Evolutionary conservation across 2,888 invertebrate species (phyloP).

Genomic region (Lasioglossum villosulum): DNA sequence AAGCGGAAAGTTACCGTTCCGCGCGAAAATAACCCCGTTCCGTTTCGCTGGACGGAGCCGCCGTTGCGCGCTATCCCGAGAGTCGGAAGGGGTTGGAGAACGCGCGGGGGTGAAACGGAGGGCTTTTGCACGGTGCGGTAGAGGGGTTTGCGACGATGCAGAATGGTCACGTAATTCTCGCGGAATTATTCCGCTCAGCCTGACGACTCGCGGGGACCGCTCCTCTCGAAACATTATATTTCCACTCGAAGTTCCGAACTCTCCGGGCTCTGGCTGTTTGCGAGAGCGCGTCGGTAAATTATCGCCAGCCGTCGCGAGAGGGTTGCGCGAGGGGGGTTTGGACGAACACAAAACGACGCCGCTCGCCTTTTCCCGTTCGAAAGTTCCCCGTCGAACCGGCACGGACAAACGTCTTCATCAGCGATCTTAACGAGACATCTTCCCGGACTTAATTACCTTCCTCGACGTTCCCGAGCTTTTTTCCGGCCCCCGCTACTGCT

Average conservation of each 20-base stretch:
- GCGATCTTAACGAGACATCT: slow-evolving; percentile 72
- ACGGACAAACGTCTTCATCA: slow-evolving; percentile 73
- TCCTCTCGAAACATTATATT: slow-evolving; percentile 59
- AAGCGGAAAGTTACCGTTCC: slow-evolving; percentile 41
- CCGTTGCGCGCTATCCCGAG: not conserved
- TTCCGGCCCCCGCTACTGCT: slow-evolving; percentile 13
- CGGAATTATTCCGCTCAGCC: slow-evolving; percentile 56
- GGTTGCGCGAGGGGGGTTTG: not conserved
- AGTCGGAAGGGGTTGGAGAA: not conserved
- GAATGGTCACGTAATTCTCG: slow-evolving; percentile 59
- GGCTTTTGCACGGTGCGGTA: too few species aligned
- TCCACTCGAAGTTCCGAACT: slow-evolving; percentile 60
- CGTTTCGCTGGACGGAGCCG: not conserved
- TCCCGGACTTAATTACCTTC: slow-evolving; percentile 70
- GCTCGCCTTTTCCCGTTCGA: slow-evolving; percentile 44
- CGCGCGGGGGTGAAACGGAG: not conserved
- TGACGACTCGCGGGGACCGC: slow-evolving; percentile 42
- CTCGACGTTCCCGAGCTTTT: slow-evolving; percentile 45
- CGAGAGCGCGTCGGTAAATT: slow-evolving; percentile 55
- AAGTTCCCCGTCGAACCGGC: slow-evolving; percentile 60
- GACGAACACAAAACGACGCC: slow-evolving; percentile 21
- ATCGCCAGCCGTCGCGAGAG: slow-evolving; percentile 34
- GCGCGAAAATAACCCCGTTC: slow-evolving; percentile 30
- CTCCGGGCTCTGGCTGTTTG: slow-evolving; percentile 36
- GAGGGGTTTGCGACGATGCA: slow-evolving; percentile 25